Percentiles rank a stretch among this genome's conserved stretches.
These are phyloP conservation scores for Tragelaphus strepsiceros DNA, from an alignment of 2,113 vertebrate species.

Conservation along the genomic window DNA sequence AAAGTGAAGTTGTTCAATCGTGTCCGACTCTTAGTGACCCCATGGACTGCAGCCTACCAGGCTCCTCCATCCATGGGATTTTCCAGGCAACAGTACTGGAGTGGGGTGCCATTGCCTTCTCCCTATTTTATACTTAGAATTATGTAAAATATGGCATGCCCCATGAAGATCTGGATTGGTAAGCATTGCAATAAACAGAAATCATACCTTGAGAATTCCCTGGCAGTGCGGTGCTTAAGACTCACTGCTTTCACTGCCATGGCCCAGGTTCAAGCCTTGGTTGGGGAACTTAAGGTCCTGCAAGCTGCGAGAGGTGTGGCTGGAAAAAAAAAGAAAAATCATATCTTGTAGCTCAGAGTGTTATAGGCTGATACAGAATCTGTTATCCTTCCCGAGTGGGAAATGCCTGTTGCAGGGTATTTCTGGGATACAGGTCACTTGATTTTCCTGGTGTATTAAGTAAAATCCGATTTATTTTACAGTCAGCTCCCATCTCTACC, in stretches of 20 bases:
- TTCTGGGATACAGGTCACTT: not conserved
- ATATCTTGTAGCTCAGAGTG: not conserved
- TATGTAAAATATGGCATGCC: not conserved
- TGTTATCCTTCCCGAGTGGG: not conserved
- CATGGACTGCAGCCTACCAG: too few species aligned
- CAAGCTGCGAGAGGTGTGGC: accelerated
- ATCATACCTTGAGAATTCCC: not conserved
- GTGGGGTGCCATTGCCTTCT: too few species aligned
- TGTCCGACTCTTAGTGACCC: too few species aligned
- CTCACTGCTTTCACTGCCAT: not conserved
- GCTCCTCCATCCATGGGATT: too few species aligned
- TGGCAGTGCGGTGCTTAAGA: not conserved
- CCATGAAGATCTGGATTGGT: not conserved
- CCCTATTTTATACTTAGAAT: not conserved
- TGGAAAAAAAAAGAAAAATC: not conserved
- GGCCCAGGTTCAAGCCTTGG: not conserved
- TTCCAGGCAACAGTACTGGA: too few species aligned
- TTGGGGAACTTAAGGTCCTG: not conserved
- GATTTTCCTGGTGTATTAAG: not conserved
- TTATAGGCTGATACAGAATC: not conserved
- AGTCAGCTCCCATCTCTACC: not conserved
- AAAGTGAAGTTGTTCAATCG: too few species aligned
- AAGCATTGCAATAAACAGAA: not conserved
- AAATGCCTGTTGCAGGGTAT: not conserved
- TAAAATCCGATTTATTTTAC: not conserved